Evolutionary conservation across 1,140 invertebrate genomes (phyloP), one percentile per base, ranked within the genome.

Genomic region (Leptinotarsa texana): DNA sequence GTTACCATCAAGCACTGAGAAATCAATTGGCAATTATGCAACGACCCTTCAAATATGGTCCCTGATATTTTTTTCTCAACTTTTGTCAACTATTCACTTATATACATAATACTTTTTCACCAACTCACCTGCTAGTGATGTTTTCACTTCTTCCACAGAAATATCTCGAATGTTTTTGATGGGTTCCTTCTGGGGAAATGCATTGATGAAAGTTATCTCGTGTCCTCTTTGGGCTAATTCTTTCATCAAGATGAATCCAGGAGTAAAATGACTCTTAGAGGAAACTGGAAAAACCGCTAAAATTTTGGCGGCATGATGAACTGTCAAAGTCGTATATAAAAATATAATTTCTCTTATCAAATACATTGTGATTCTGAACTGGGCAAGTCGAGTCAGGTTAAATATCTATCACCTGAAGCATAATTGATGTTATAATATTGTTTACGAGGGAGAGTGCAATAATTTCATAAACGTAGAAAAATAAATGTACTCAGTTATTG

Each of bases 241-340:
- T 71, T 87, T 86, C 80, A 89, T 84, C 63, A 91, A 69, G 0
- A 82, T 80, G 3, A 88, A 86, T 42, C 89, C 88, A 72, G 90
- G 85, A 68, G 88, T 84, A 67, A 86, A 88, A 77, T 91, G 90
- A 49, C 90, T 91, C 75, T 87, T 87, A 0, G 83, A 86, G 0
- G 82, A 82, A 4, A 86, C 83, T 1, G 86, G 85, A 63, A 89
- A 85, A 1, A 90, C 68, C 8, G 85, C 84, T n/a, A 82, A 68
- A 63, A 82, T 81, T 67, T 68, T 74, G 15, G 63, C 63, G 2
- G 17, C 27, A 2, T 65, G 13, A 33, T 13, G 17, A 57, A 57
- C 51, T 1, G 51, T 18, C 3, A 57, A 57, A 57, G n/a, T 57
- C 51, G n/a, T 57, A 57, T 17, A 15, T n/a, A 57, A 57, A 15